Base-by-base conservation (phyloP, 2,797 vertebrate species). In the Podarcis lilfordi region DNA sequence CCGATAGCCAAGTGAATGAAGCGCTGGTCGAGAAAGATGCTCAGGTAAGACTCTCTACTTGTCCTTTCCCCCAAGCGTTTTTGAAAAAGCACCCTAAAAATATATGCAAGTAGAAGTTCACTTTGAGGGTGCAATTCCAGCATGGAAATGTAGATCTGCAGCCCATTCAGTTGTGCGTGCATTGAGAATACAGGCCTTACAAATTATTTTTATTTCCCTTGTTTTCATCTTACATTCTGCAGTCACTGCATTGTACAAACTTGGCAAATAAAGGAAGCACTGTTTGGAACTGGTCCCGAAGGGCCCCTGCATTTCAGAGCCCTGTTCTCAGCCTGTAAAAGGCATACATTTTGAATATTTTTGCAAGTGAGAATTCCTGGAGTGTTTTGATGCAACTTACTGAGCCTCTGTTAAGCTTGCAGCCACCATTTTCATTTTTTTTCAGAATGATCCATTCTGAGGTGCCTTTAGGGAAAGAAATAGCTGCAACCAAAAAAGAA, bases 21-120 rank as follows among this genome's bases (percentile, higher is more conserved):
- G 92, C 88, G 19, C 94, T 96, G 40, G 97, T 99, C 78, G 98
- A 99, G 90, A 97, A 98, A 88, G 99, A 99, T 80, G 98, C 99
- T 8, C 98, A 99, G 98, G 99, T 99, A 92, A 50, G 11, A 21
- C 10, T 6, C 2, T 13, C 2, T 76, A 55, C 8, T 69, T 23
- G 76, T 10, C 35, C 8, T 10, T 59, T 59, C 13, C 19, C 4
- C 5, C 7, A 76, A 50, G 55, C 9, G 32, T n/a, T 17, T 23
- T 43, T 50, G 21, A 85, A 81, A 32, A 4, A 64, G 37, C 21
- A 50, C 17, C 27, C 29, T 86, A 55, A 74, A 25, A 71, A 37
- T 29, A 35, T 5, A n/a, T 25, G 43, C 25, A 81, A 69, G 8
- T 50, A 4, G 43, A 25, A 40, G n/a, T 71, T 66, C 27, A 35